Conservation (phyloP, 2,888 invertebrate genomes). For the Alcis repandata region DNA sequence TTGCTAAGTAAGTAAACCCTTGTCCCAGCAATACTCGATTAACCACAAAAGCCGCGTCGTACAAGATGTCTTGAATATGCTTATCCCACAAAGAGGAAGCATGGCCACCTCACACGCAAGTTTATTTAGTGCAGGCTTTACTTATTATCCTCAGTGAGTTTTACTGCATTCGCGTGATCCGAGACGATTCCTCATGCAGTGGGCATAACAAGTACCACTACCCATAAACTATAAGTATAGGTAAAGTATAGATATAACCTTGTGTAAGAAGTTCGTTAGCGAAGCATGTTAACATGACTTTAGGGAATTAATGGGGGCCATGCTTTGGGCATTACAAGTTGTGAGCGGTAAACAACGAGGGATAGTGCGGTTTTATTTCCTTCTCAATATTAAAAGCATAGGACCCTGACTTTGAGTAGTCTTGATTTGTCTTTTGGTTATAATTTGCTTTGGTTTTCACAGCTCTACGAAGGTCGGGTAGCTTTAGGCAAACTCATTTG, state of each 20-base stretch:
- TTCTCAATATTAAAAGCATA: too few species aligned
- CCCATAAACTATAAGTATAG: constrained; percentile 22
- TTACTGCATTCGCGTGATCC: constrained; percentile 55
- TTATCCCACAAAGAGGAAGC: constrained; percentile 32
- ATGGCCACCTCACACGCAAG: constrained; percentile 39
- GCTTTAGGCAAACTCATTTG: too few species aligned
- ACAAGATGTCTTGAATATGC: constrained; percentile 15
- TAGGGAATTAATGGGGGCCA: constrained; percentile 37
- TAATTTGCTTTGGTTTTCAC: too few species aligned
- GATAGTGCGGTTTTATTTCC: neutral
- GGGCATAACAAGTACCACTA: constrained; percentile 34
- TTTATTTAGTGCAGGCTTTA: constrained; percentile 49
- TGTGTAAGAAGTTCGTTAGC: constrained; percentile 51
- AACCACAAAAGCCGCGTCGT: neutral
- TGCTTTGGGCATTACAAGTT: constrained; percentile 17
- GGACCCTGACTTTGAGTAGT: too few species aligned
- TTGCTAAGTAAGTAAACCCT: too few species aligned
- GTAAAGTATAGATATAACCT: constrained; percentile 18
- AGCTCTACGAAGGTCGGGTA: neutral
- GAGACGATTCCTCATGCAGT: constrained; percentile 50
- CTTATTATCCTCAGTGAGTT: constrained; percentile 45
- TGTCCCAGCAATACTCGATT: neutral
- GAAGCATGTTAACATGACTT: constrained; percentile 48
- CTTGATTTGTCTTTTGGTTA: too few species aligned
- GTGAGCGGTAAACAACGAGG: constrained; percentile 12